Evolutionary conservation across 2,113 vertebrate genomes (phyloP).

Genomic region (Thinocorus orbignyianus): DNA sequence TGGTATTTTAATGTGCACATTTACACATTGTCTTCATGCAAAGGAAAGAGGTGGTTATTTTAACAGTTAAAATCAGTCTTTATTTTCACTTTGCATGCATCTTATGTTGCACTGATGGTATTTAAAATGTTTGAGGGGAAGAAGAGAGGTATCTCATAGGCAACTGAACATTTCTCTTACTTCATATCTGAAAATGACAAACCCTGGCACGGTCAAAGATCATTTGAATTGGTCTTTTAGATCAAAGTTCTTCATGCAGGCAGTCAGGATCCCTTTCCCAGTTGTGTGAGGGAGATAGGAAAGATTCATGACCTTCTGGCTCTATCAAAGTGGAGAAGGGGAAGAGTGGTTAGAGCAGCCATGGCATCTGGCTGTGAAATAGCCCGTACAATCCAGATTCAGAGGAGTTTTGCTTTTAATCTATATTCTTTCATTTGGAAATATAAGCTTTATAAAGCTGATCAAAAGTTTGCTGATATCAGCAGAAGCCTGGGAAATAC

Average conservation of each 20-base stretch:
- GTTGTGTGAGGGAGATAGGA: not conserved
- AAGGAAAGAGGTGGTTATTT: not conserved
- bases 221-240: not conserved
- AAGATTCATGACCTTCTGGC: not conserved
- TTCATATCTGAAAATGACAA: not conserved
- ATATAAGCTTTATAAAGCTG: not conserved
- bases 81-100: not conserved
- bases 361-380: not conserved
- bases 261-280: not conserved
- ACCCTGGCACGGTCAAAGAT: not conserved
- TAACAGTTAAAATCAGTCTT: not conserved
- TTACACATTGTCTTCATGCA: not conserved
- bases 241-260: not conserved
- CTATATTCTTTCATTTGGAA: not conserved
- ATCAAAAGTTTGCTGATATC: not conserved
- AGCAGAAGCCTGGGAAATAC: not conserved
- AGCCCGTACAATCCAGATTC: not conserved
- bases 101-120: accelerated
- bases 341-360: not conserved
- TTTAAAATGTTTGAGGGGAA: not conserved
- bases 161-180: not conserved
- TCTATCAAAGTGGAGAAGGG: not conserved
- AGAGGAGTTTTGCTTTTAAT: not conserved
- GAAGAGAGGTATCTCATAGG: not conserved
- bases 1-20: not conserved